Evolutionary conservation across 2,888 invertebrate genomes (phyloP), one percentile per base, ranked within the genome.

Genomic region (Lithosia quadra): DNA sequence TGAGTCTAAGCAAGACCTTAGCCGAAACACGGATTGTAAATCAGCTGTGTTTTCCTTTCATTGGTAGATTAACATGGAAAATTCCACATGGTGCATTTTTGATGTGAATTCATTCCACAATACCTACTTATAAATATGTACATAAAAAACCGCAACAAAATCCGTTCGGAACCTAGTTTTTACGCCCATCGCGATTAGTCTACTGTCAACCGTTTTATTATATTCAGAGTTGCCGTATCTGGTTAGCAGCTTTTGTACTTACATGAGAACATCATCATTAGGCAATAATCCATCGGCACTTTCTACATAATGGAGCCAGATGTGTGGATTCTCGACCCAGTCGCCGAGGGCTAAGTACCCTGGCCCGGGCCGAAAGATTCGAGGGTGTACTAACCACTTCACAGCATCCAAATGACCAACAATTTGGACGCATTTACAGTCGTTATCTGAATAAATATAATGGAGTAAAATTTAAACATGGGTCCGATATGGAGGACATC

Each of bases 261-360:
- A 94, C 94, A 87, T 79, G 1, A 94, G 81, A 1, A 92, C 91
- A 61, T 91, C 88, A 73, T 94, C 93, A 1, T 88, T 85, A 18
- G 80, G 69, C 1, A 92, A 69, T n/a, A 86, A 21, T 0, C 91
- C 93, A 36, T 92, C 88, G 3, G 79, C 69, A 73, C 90, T 92
- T 69, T 89, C 86, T 7, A 92, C 90, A 68, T 92, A 91, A 66
- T 88, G 81, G 2, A 93, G 80, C 94, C 94, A 94, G 55, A 91
- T 87, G 74, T 85, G 86, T 0, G 88, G 88, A 66, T 90, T 78
- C 22, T 73, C 63, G 0, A 83, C 83, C 92, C 92, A 94, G 69
- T 93, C 92, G 0, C 84, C 91, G 0, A 92, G 62, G 0, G 86
- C 73, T 15, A 94, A 82, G 58, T 74, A 69, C 0, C 90, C 90